Base-by-base conservation (phyloP, 1,140 invertebrate genomes). In the Archegozetes longisetosus region DNA sequence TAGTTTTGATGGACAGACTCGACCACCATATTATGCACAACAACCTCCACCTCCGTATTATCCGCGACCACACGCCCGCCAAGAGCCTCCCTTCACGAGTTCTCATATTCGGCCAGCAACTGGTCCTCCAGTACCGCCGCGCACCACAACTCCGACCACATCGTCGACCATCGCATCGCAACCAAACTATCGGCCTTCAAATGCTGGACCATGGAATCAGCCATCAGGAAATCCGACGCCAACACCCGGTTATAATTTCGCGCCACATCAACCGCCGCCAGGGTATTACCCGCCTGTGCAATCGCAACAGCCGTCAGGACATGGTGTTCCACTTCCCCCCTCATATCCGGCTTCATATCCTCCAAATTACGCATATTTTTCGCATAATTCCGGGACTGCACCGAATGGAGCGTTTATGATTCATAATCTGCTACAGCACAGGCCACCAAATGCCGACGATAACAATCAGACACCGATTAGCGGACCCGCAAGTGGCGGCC, bases 381-480 rank as follows among this genome's bases (percentile, higher is more conserved):
- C 6, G 6, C 53, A 26, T 22, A 3, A 22, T 25, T 20, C 53
- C 22, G 50, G 50, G 4, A 50, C 48, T 20, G 61, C 60, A 50
- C 58, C 62, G 2, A 64, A 63, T 57, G 62, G 61, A 26, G 65
- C 63, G 40, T 66, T 66, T 47, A 66, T 64, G 63, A 66, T 66
- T 17, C 64, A 66, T 27, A 65, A 61, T 54, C n/a, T 66, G 13
- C 28, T 65, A 6, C 58, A 53, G n/a, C 32, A 40, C 32, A 40
- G 32, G 17, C 32, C 32, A 40, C 32, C 32, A 17, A 6, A 40
- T 17, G 32, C 17, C 6, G 6, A 6, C 17, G 32, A 40, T 6
- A 17, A 40, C 32, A 40, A 17, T 40, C 32, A 40, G 17, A n/a
- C n/a, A n/a, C n/a, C n/a, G n/a, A n/a, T n/a, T n/a, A n/a, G n/a